Base-by-base conservation (phyloP, 2,888 invertebrate species). In the Boloria selene region DNA sequence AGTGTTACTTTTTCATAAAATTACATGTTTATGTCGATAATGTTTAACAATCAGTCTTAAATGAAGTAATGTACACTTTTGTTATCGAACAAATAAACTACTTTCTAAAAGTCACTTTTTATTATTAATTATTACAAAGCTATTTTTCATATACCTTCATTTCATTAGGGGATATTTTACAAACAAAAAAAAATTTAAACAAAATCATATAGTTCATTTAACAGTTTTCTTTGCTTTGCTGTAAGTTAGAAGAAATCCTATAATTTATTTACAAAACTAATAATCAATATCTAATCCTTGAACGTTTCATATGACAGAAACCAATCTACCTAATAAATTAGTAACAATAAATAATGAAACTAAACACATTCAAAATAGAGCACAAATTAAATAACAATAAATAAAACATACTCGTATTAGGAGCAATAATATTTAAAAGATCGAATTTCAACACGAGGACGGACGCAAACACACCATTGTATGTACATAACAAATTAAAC, bases 11-110 rank as follows among this genome's bases (percentile, higher is more conserved):
- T 53, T 6, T n/a, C 26, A 31, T 42, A 65, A 60, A 61, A 45
- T 67, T 61, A 64, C 61, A 67, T 42, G 62, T 56, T 16, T 52
- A 59, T 47, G 38, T 50, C 17, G 3, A 55, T 38, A 63, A 79
- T 79, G 77, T 73, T 73, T 78, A 77, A 80, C 81, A 78, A 84
- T 89, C 89, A 89, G 89, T 89, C 89, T 89, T 88, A 84, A 84
- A 85, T 64, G 58, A 58, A 59, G 31, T 64, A 64, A 61, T 58
- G 56, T 64, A 64, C 64, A 64, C 26, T 14, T 26, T 56, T 38
- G 31, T 42, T 10, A 54, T 22, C 44, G 2, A n/a, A 26, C 4
- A 44, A 51, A 64, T 51, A 51, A 56, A 62, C 26, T 44, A 61
- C 22, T 56, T 64, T 51, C 26, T 14, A 16, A 26, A 47, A 26